A percentile compares a stretch with the other conserved stretches of the same genome.
Conservation (phyloP, 2,888 invertebrate genomes). For the Himalopsyche kuldschensis region DNA sequence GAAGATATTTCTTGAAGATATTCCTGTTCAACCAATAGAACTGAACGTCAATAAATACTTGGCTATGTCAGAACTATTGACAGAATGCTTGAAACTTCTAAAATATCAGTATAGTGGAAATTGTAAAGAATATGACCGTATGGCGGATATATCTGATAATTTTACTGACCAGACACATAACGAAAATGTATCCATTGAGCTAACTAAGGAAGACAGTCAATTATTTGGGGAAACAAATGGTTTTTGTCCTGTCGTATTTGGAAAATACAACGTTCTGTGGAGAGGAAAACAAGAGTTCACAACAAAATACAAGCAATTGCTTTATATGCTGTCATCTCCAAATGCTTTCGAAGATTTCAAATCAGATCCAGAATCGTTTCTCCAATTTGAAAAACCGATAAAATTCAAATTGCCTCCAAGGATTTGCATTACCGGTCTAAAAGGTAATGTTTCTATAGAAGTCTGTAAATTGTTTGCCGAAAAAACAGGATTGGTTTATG, state of each 20-base stretch:
- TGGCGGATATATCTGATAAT: constrained; percentile 40
- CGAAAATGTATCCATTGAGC: constrained; percentile 35
- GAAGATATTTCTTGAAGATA: constrained; percentile 52
- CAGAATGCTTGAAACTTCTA: constrained; percentile 6
- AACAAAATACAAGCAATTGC: constrained; percentile 56
- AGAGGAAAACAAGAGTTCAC: constrained; percentile 62
- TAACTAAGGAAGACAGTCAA: constrained; percentile 42
- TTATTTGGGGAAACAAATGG: constrained; percentile 60
- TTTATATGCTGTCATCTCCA: constrained; percentile 59
- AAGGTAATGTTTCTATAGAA: constrained; percentile 59
- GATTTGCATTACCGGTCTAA: constrained; percentile 61
- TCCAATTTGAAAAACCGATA: constrained; percentile 52
- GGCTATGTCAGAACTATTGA: constrained; percentile 5
- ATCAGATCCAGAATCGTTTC: constrained; percentile 54
- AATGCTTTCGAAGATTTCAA: constrained; percentile 56
- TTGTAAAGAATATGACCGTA: constrained; percentile 16
- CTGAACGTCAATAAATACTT: not conserved
- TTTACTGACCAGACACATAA: constrained; percentile 44
- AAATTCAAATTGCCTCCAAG: constrained; percentile 55
- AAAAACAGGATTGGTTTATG: constrained; percentile 59
- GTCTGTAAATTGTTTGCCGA: constrained; percentile 56
- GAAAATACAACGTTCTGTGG: constrained; percentile 59
- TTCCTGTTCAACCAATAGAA: constrained; percentile 5
- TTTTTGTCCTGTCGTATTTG: constrained; percentile 66
- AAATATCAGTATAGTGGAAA: constrained; percentile 16